Conservation (phyloP, 2,113 vertebrate genomes). For the mouse (Mus musculus) region DNA sequence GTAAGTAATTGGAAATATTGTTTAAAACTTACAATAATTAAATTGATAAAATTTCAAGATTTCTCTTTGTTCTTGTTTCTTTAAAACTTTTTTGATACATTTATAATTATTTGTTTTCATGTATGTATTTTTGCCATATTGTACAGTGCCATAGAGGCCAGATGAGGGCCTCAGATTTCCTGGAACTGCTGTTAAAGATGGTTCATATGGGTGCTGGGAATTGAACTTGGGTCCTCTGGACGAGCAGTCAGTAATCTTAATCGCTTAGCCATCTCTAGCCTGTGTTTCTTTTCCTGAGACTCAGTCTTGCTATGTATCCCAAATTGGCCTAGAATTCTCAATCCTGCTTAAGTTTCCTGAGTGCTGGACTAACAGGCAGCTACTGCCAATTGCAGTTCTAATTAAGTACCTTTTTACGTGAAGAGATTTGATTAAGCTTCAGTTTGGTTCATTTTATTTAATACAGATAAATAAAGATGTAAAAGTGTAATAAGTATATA, state of each 20-base stretch:
- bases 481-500: slow-evolving; percentile 34
- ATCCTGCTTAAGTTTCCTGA: not conserved
- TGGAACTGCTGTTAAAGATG: not conserved
- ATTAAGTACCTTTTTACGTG: slow-evolving; percentile 4
- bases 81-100: not conserved
- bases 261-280: not conserved
- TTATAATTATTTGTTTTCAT: not conserved
- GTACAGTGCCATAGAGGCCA: not conserved
- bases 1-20: slow-evolving; percentile 85
- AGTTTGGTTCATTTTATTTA: slow-evolving; percentile 4
- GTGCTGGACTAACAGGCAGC: not conserved
- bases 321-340: not conserved
- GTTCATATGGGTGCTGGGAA: not conserved
- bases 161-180: not conserved
- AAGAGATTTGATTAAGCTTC: slow-evolving; percentile 7
- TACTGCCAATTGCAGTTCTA: not conserved
- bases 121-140: not conserved
- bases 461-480: not conserved
- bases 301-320: not conserved
- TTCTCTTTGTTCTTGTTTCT: not conserved
- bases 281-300: not conserved
- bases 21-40: not conserved
- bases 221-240: not conserved
- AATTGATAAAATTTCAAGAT: not conserved
- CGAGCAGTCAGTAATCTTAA: not conserved